Evolutionary conservation across 2,113 vertebrate genomes (phyloP).

Genomic region (Dipodomys merriami): DNA sequence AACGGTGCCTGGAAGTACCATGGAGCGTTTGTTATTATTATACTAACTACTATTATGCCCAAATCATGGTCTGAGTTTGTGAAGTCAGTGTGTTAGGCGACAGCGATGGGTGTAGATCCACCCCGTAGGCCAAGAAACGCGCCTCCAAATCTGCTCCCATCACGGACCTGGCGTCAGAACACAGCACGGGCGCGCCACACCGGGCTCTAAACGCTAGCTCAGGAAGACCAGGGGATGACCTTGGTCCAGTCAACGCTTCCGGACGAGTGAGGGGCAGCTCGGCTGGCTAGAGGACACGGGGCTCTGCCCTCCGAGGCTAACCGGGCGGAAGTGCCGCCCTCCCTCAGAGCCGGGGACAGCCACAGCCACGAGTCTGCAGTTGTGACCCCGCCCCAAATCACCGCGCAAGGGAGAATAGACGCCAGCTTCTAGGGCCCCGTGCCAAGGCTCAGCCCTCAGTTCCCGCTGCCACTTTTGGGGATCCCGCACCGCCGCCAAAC

Average conservation of each 20-base stretch:
- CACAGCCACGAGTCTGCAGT: background rate
- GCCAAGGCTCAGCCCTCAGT: background rate
- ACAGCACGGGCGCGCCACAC: background rate
- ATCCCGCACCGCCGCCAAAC: background rate
- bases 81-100: background rate
- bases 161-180: background rate
- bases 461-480: accelerated
- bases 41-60: background rate
- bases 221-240: background rate
- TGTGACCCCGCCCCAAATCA: background rate
- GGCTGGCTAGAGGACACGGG: background rate
- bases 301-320: background rate
- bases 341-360: background rate
- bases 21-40: background rate
- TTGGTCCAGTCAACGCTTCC: background rate
- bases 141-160: background rate
- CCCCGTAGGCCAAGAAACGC: no score
- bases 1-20: background rate
- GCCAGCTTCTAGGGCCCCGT: background rate
- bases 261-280: background rate
- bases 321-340: background rate
- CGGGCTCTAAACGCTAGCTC: background rate
- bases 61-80: background rate
- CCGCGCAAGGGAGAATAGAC: background rate
- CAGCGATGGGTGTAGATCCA: background rate